phyloP scores from a whole-genome alignment of 2,888 invertebrate species.

The Anagyrus pseudococci region DNA sequence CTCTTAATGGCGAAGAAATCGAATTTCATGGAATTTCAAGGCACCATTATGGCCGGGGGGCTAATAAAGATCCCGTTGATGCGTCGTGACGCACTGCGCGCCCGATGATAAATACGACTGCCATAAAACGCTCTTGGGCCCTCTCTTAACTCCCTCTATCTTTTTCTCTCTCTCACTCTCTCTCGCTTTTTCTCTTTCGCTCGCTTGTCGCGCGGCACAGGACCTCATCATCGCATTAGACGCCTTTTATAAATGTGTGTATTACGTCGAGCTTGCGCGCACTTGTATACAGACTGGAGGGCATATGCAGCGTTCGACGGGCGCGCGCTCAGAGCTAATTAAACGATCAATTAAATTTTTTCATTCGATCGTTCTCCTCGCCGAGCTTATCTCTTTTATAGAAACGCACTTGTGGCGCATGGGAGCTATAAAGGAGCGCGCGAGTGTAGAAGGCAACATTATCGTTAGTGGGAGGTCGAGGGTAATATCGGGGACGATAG shows the following conservation, averaged over 20 bases:
- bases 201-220: too few species aligned
- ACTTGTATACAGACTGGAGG: not conserved
- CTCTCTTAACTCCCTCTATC: too few species aligned
- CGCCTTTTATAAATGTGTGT: conserved; percentile 36
- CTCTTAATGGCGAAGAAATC: conserved; percentile 40
- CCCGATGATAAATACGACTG: conserved; percentile 40
- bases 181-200: too few species aligned
- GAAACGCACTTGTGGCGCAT: too few species aligned
- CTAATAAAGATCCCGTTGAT: conserved; percentile 42
- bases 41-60: conserved; percentile 37
- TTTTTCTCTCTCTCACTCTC: too few species aligned
- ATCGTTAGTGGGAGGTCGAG: too few species aligned
- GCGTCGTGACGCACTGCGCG: conserved; percentile 36
- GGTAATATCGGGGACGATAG: too few species aligned
- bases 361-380: conserved; percentile 10
- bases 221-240: conserved; percentile 37
- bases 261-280: conserved; percentile 1
- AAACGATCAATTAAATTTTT: conserved; percentile 25
- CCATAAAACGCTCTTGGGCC: conserved; percentile 31
- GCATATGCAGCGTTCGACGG: not conserved
- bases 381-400: too few species aligned
- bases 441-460: too few species aligned
- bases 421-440: too few species aligned
- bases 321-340: conserved; percentile 17
- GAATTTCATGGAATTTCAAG: conserved; percentile 42